phyloP scores from a whole-genome alignment of 2,888 invertebrate genomes.

The Leptogaster cylindrica region DNA sequence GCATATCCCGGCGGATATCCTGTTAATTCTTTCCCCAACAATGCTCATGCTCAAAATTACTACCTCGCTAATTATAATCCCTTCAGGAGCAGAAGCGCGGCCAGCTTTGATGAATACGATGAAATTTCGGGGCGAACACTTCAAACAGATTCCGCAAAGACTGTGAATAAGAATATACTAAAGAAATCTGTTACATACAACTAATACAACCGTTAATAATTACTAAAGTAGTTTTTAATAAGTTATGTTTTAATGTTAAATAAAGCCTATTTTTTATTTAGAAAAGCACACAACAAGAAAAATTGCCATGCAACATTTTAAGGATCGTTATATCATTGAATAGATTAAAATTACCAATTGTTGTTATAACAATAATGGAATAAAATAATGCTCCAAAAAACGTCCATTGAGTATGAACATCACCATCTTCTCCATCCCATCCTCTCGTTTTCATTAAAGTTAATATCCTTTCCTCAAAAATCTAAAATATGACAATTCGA shows the following conservation, averaged over 20 bases:
- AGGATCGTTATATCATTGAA: no score
- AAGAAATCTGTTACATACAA: slow-evolving; percentile 31
- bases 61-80: background rate
- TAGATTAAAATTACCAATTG: slow-evolving; percentile 76
- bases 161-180: slow-evolving; percentile 25
- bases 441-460: slow-evolving; percentile 86
- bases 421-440: slow-evolving; percentile 83
- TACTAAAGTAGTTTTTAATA: no score
- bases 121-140: slow-evolving; percentile 20
- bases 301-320: no score
- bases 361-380: slow-evolving; percentile 95
- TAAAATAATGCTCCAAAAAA: slow-evolving; percentile 90
- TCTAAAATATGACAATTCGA: slow-evolving; percentile 50
- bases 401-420: slow-evolving; percentile 77
- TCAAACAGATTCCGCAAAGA: background rate
- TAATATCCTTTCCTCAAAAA: slow-evolving; percentile 75
- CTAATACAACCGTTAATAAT: no score
- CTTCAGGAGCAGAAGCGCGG: slow-evolving; percentile 33
- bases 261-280: background rate
- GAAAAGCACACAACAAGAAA: no score
- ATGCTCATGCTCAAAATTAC: background rate
- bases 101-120: slow-evolving; percentile 45
- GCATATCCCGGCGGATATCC: slow-evolving; percentile 41
- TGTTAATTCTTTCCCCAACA: no score
- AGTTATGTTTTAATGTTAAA: no score